Base-by-base conservation (phyloP, 2,797 vertebrate species). In the Synanceia verrucosa region DNA sequence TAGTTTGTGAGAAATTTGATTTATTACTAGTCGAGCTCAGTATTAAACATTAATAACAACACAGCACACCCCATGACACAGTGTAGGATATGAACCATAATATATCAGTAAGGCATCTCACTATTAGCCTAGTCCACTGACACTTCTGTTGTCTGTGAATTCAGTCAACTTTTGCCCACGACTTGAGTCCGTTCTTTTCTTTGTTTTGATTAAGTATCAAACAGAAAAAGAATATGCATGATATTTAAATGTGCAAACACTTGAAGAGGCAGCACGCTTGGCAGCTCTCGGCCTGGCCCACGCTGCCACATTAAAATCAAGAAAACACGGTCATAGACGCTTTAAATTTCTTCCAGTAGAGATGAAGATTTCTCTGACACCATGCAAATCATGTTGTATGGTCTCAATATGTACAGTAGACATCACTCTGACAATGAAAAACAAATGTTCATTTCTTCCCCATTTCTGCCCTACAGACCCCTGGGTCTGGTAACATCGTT, bases 221-320 rank as follows among this genome's bases (percentile, higher is more conserved):
- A 63, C 58, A 55, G 34, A 65, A 67, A 65, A 56, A 55, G 9
- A 65, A 73, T 62, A 73, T 73, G 57, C 60, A 73, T 58, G 52
- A 70, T 47, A 52, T 79, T 67, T 62, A 61, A 79, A 78, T 70
- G 16, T 48, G 36, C 51, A 69, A 65, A 59, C 47, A 44, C 36
- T 64, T 77, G 70, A 69, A 63, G 78, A 86, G 84, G 84, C 70
- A 82, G 75, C 44, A 34, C 24, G 65, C 37, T 73, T 76, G 77
- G 83, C 81, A 74, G 76, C 39, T 23, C 55, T 48, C 33, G 50
- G n/a, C 4, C 6, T 55, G 50, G 76, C 84, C 82, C 68, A 80
- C 53, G 34, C 67, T 70, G 79, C 57, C 47, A 74, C 66, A 36
- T 41, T 26, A 23, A 64, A 46, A 43, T 29, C 48, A 44, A 73